Conservation (phyloP, 2,888 invertebrate species). For the Tiliacea aurago region DNA sequence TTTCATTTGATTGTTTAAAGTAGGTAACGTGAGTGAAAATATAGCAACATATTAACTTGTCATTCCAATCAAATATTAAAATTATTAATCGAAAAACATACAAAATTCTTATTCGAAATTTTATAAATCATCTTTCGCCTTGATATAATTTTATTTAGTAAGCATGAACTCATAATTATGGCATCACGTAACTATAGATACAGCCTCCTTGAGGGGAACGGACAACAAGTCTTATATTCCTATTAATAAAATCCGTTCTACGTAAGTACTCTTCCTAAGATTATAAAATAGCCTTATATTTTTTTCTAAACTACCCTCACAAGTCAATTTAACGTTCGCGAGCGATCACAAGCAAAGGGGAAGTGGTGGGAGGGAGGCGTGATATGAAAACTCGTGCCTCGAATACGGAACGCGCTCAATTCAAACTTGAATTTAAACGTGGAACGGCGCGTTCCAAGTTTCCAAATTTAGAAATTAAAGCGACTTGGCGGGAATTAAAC, state of each 20-base stretch:
- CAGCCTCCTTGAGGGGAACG: not conserved
- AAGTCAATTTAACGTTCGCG: slow-evolving; percentile 75
- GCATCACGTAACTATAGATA: not conserved
- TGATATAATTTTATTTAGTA: not conserved
- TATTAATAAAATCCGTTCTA: not conserved
- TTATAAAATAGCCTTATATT: slow-evolving; percentile 5
- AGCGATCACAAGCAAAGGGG: slow-evolving; percentile 55
- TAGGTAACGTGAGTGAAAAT: not conserved
- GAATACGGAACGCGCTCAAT: slow-evolving; percentile 87
- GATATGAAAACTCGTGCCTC: slow-evolving; percentile 87
- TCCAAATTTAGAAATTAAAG: slow-evolving; percentile 88
- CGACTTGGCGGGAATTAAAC: slow-evolving; percentile 87
- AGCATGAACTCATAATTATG: not conserved
- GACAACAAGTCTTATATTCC: not conserved
- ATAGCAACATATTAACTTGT: not conserved
- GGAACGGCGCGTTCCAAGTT: slow-evolving; percentile 85
- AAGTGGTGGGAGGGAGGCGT: slow-evolving; percentile 71
- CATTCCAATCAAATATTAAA: not conserved
- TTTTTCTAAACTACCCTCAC: slow-evolving; percentile 58
- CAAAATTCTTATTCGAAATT: no score
- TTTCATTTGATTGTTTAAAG: not conserved
- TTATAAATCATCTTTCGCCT: not conserved
- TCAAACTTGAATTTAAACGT: slow-evolving; percentile 89
- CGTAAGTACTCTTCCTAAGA: not conserved
- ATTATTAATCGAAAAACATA: no score